Evolutionary conservation across 2,888 invertebrate species (phyloP).

Genomic region (Charanyca ferruginea): DNA sequence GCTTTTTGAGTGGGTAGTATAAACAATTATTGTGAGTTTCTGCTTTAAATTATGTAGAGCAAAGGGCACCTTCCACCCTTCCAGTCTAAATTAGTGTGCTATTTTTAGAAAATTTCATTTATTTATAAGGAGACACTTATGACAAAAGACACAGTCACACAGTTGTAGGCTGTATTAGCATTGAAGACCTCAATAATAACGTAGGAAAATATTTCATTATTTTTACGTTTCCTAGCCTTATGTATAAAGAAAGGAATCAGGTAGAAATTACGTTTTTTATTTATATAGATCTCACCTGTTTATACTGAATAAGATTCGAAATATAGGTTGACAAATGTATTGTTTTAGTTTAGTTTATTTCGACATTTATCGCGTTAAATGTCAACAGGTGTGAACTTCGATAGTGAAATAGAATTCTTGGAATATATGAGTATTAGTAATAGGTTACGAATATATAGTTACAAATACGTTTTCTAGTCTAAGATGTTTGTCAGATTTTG

Average conservation of each 20-base stretch:
- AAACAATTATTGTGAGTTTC: not conserved
- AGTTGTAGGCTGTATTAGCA: not conserved
- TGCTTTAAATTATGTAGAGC: conserved; percentile 26
- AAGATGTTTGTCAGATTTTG: conserved; percentile 4
- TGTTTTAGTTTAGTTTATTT: conserved; percentile 41
- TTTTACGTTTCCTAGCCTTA: not conserved
- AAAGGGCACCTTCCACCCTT: conserved; percentile 1
- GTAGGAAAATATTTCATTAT: not conserved
- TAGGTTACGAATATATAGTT: conserved; percentile 15
- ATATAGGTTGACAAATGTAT: conserved; percentile 23
- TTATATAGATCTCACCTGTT: conserved; percentile 36
- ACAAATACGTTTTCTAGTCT: conserved; percentile 7
- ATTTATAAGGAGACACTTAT: conserved; percentile 15
- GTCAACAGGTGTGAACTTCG: conserved; percentile 40
- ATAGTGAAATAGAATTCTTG: conserved; percentile 18
- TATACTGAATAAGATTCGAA: conserved; percentile 16
- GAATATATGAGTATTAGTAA: conserved; percentile 25
- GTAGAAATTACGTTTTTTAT: not conserved
- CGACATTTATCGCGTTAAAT: conserved; percentile 29
- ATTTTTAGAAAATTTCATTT: conserved; percentile 16
- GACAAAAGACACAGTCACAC: too few relatives aligned
- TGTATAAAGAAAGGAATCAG: not conserved
- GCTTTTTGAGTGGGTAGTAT: not conserved
- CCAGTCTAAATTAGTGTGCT: conserved; percentile 14
- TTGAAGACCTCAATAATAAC: not conserved